Evolutionary conservation across 2,797 vertebrate genomes (phyloP), one percentile per base, ranked within the genome.

Genomic region (Bradypus variegatus): DNA sequence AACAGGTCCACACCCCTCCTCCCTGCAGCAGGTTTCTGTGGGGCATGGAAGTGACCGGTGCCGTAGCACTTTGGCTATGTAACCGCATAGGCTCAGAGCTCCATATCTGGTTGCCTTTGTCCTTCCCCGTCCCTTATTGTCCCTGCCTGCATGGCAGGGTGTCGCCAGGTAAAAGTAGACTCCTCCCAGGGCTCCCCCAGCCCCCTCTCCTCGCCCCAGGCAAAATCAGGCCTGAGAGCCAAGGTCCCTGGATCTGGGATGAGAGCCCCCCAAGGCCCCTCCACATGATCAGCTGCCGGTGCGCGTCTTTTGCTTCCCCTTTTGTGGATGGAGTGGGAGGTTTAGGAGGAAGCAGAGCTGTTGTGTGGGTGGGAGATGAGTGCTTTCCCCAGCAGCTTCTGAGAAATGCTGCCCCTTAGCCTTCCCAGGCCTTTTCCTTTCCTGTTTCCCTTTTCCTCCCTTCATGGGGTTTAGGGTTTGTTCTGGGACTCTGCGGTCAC

Each of bases 331-430:
- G 67, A 83, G 76, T 78, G 76, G 93, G 94, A 81, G 31, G 80
- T 88, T 91, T 0, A 82, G 88, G 85, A 95, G 94, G 93, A 96
- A 95, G 90, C 94, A 62, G 86, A 64, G 62, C 67, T 0, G 11
- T 41, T 29, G 86, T 3, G 6, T 38, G 27, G 92, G 85, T 3
- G 6, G 85, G 45, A 16, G 55, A 36, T 1, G n/a, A n/a, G 84
- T 1, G 19, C 72, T 64, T 45, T 94, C 45, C 67, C 58, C 45
- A 15, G 53, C 9, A 29, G 78, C 70, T 82, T 94, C 92, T 77
- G 94, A 93, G 94, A 92, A 94, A 29, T 38, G 72, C 67, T n/a
- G 8, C 50, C 64, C 18, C 75, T 75, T 23, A 7, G 29, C 25
- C 38, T 89, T 82, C 69, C 29, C 11, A 16, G 72, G 88, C 33